These are phyloP conservation scores for Leptopilina clavipes DNA, from an alignment of 1,140 invertebrate species.

Conservation along the genomic window DNA sequence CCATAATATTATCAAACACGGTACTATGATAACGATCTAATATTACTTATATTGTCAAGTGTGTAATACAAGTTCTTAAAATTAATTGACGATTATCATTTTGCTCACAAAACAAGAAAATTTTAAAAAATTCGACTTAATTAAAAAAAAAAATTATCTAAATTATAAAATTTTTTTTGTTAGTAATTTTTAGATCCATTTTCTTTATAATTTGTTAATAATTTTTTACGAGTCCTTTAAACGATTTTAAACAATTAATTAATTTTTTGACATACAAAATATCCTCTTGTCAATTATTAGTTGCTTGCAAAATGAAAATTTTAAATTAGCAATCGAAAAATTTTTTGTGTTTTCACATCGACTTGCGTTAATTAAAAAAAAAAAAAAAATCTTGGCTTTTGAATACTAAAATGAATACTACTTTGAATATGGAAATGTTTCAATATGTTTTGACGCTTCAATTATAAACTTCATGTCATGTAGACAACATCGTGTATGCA, in stretches of 20 bases:
- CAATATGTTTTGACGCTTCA: conserved; percentile 33
- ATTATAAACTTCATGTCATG: conserved; percentile 19
- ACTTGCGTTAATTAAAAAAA: neutral
- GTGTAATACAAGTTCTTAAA: neutral
- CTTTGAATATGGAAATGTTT: conserved; percentile 33
- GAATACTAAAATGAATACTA: conserved; percentile 25
- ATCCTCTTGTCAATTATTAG: too few relatives aligned
- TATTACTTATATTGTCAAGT: conserved; percentile 38
- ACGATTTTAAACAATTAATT: too few relatives aligned
- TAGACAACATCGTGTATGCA: neutral
- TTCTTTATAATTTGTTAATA: too few relatives aligned
- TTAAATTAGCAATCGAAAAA: too few relatives aligned
- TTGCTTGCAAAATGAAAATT: too few relatives aligned
- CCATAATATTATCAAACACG: conserved; percentile 52
- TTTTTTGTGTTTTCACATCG: too few relatives aligned
- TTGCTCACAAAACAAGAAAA: neutral
- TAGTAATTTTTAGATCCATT: too few relatives aligned
- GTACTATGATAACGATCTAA: conserved; percentile 51
- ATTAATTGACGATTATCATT: neutral
- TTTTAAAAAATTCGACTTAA: neutral
- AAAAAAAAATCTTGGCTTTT: neutral
- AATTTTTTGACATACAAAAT: too few relatives aligned
- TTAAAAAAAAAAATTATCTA: neutral
- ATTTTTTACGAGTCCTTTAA: too few relatives aligned
- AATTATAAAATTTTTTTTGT: neutral